Evolutionary conservation across 2,888 invertebrate genomes (phyloP), one percentile per base, ranked within the genome.

Genomic region (Sinopyrophorus schimmeli): DNA sequence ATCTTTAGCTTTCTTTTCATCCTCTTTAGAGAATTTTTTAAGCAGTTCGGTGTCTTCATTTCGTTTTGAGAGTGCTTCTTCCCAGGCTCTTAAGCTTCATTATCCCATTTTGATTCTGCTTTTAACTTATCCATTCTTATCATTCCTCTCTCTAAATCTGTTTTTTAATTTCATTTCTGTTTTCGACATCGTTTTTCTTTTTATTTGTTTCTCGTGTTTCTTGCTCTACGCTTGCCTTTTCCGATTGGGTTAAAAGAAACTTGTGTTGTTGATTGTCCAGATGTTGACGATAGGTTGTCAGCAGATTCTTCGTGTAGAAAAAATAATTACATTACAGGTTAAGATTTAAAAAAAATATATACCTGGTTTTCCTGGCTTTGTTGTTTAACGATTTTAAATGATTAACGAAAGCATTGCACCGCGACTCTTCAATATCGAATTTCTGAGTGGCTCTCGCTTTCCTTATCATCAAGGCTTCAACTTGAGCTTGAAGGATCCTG

Each of bases 31-130:
- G 58, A 85, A 87, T 63, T 82, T 82, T 59, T 84, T 82, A 27
- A 90, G 80, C n/a, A 88, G 72, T 16, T 79, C 76, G 57, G 84
- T 87, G 47, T 87, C 84, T 34, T 83, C 82, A 26, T 86, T 81
- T 21, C 81, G 81, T 47, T 83, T 78, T 55, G 81, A 80, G 46
- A 90, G 76, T 0, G 84, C 81, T 27, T 86, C 83, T 15, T 85
- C 81, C 86, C 87, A 89, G 37, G 85, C 84, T 30, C 80, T 74
- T 39, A 66, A 0, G 84, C 84, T 10, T 80, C 81, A 15, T 80
- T 76, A 55, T 86, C 87, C 68, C 86, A 84, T 47, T 83, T 80
- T 1, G 89, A 82, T 56, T 81, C 82, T 15, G 76, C 75, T 60
- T 87, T 86, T 6, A 84, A 66, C 5, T 74, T 69, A 52, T 86